A percentile compares a stretch with the other conserved stretches of the same genome.
These are phyloP conservation scores for Athalia circularis DNA, from an alignment of 2,888 invertebrate species.

Conservation along the genomic window DNA sequence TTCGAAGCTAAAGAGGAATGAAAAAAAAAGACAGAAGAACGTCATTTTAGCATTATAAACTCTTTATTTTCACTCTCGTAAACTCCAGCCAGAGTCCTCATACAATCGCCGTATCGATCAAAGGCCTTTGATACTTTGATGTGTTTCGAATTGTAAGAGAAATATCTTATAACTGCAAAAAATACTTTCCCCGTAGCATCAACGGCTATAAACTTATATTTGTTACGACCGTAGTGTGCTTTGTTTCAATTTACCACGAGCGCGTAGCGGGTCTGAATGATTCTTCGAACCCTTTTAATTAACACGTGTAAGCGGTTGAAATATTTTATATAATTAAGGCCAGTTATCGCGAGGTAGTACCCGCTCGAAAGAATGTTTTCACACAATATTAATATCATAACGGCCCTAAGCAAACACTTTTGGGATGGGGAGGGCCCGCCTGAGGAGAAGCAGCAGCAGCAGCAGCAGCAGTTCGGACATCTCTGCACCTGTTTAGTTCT, in stretches of 20 bases:
- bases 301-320: constrained; percentile 43
- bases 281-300: constrained; percentile 45
- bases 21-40: not conserved
- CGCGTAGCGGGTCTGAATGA: constrained; percentile 20
- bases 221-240: constrained; percentile 6
- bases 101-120: not conserved
- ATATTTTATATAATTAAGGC: constrained; percentile 46
- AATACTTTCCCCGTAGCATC: too few relatives aligned
- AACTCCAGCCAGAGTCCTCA: too few relatives aligned
- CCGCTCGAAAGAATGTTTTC: constrained; percentile 45
- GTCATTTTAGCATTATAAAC: not conserved
- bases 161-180: not conserved
- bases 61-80: not conserved
- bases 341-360: constrained; percentile 44
- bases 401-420: constrained; percentile 60
- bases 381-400: constrained; percentile 53
- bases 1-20: not conserved
- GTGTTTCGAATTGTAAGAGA: not conserved
- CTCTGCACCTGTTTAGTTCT: constrained; percentile 44
- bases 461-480: not conserved
- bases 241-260: constrained; percentile 18
- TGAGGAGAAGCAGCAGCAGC: not conserved
- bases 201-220: not conserved
- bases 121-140: not conserved
- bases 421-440: constrained; percentile 49